Percentiles rank a stretch among this genome's conserved stretches.
phyloP scores from a whole-genome alignment of 2,888 invertebrate genomes.

The Pardosa pseudoannulata region DNA sequence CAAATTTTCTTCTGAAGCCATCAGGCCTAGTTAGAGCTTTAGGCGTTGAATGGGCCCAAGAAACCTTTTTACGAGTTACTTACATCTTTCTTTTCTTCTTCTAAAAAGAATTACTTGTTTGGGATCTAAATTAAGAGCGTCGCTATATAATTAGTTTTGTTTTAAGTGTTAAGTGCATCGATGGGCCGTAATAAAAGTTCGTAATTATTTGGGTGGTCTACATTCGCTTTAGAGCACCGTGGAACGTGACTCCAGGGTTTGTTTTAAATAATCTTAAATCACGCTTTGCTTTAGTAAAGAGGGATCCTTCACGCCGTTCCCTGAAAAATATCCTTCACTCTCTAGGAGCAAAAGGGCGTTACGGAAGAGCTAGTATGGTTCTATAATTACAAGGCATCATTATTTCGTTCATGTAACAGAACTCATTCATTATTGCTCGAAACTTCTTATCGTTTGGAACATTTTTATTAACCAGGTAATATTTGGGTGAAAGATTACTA shows the following conservation, averaged over 20 bases:
- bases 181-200: conserved; percentile 30
- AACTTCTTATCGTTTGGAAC: not conserved
- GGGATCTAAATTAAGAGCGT: conserved; percentile 54
- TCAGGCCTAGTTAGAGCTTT: not conserved
- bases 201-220: conserved; percentile 51
- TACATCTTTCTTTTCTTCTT: not conserved
- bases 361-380: not conserved
- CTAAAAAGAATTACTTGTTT: conserved; percentile 45
- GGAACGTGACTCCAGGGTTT: not conserved
- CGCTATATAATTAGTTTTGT: conserved; percentile 68
- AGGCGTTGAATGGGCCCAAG: not conserved
- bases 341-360: not conserved
- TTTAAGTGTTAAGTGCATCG: conserved; percentile 60
- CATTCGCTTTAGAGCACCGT: not conserved
- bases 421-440: not conserved
- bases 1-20: conserved; percentile 4
- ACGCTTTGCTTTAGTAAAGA: not conserved
- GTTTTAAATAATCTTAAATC: conserved; percentile 13
- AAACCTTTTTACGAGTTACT: conserved; percentile 14
- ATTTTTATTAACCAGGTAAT: not conserved
- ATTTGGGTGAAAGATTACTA: not conserved
- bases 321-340: too few relatives aligned
- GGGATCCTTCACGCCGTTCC: not conserved
- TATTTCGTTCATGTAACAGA: not conserved
- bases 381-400: not conserved